Base-by-base conservation (phyloP, 2,888 invertebrate genomes). In the Deilephila elpenor region DNA sequence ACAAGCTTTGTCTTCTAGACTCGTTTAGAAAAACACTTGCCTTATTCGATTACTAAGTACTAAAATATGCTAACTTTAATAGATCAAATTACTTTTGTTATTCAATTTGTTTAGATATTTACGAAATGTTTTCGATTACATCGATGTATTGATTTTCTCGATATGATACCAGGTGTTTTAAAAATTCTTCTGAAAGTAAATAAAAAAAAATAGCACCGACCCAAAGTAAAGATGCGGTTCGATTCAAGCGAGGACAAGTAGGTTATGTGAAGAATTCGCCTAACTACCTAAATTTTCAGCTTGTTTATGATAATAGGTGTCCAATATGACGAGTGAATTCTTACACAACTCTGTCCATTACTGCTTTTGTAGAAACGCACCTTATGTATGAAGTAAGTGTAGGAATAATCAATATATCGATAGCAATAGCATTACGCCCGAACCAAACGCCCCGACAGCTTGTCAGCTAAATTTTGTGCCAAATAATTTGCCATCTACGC, bases 401-500 rank as follows among this genome's bases (percentile, higher is more conserved):
- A 44, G 44, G 44, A 64, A 67, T 14, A 62, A 25, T 74, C 70
- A 76, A 64, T 75, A 75, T 72, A 53, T 62, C 67, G 32, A 32
- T 59, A 34, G 4, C 20, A 56, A 34, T 59, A 71, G 34, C n/a
- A 5, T 53, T 19, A 71, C 14, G 34, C 14, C 19, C 60, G 11
- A 59, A 60, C 71, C 20, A 59, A 75, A 71, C 77, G 74, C 76
- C 75, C 71, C 74, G 76, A 79, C 77, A 78, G 83, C 82, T 84
- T 86, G 73, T 82, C 81, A 81, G 89, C 89, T 91, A 83, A 84
- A 87, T 88, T 85, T 88, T 88, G 93, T 94, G 93, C 93, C 93
- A 94, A 94, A 93, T 92, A 78, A 90, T 93, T 93, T 93, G 92
- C 92, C 91, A 90, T 91, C 84, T 80, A 83, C 82, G 85, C 84